A percentile compares a stretch with the other conserved stretches of the same genome.
Evolutionary conservation across 1,140 invertebrate species (phyloP).

Genomic region (Mizuhopecten yessoensis): DNA sequence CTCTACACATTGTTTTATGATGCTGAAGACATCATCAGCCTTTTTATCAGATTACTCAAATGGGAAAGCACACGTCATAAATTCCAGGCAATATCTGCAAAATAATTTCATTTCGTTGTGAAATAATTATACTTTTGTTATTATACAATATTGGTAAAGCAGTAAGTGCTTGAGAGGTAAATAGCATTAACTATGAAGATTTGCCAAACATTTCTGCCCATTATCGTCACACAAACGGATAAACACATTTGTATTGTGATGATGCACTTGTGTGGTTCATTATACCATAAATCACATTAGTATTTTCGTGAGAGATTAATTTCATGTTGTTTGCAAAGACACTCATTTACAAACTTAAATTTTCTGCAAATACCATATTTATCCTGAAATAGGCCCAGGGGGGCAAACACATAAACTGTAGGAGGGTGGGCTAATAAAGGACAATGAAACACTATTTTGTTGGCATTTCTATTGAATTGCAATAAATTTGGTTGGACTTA

Average conservation of each 20-base stretch:
- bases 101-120: conserved; percentile 22
- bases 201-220: conserved; percentile 4
- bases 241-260: not conserved
- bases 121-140: conserved; percentile 14
- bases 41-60: not conserved
- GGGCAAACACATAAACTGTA: no score
- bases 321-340: not conserved
- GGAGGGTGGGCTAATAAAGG: no score
- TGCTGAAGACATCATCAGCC: not conserved
- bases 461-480: no score
- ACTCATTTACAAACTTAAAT: not conserved
- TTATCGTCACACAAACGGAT: not conserved
- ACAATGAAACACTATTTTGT: no score
- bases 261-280: not conserved
- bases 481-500: no score
- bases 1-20: not conserved
- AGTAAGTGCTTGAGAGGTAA: not conserved
- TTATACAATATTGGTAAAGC: not conserved
- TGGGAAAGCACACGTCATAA: not conserved
- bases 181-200: not conserved
- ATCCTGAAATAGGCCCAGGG: no score
- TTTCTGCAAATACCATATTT: not conserved
- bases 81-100: conserved; percentile 21
- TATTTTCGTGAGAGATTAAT: not conserved
- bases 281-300: not conserved